Base-by-base conservation (phyloP, 2,113 vertebrate genomes). In the Proterorhinus semilunaris region DNA sequence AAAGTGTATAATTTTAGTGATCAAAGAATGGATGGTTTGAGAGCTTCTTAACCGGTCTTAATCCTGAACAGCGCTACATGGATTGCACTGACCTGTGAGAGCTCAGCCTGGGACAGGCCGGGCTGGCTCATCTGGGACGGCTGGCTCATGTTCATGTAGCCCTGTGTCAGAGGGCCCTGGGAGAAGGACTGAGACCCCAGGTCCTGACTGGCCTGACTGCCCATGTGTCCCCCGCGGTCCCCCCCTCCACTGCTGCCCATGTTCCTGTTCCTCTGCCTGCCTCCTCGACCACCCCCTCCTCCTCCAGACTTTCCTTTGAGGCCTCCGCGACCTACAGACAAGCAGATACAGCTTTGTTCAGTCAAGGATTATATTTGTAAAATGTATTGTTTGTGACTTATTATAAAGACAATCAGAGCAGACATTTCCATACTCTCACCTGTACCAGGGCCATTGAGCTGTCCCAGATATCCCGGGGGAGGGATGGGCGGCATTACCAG, bases 111-210 rank as follows among this genome's bases (percentile, higher is more conserved):
- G 71, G 96, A 98, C 55, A 99, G 95, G 62, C 97, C 97, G 0
- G 96, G 95, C 87, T 99, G 97, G 84, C 97, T 99, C 97, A 99
- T 98, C 91, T 99, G 97, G 0, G 96, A 98, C 0, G 96, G 97
- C 81, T 99, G 97, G 88, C 96, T 98, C 96, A 99, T 99, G 90
- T 94, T 96, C 89, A 98, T 95, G 77, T 98, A 99, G 54, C 96
- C 96, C 91, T 99, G 97, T 0, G 96, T 98, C 83, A 99, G 92
- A 0, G 96, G 96, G 0, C 96, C 97, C 94, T 99, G 97, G 0
- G 97, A 98, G 90, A 97, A 99, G 3, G 96, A 95, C 91, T 99
- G 97, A 0, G 97, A 99, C 4, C 92, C 95, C 90, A 95, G 94
- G 0, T 98, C 96, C 86, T 98, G 96, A 84, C 97, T 98, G 52